Percentiles rank a stretch among this genome's conserved stretches.
Evolutionary conservation across 2,113 vertebrate genomes (phyloP).

Genomic region (Centropus unirufus): DNA sequence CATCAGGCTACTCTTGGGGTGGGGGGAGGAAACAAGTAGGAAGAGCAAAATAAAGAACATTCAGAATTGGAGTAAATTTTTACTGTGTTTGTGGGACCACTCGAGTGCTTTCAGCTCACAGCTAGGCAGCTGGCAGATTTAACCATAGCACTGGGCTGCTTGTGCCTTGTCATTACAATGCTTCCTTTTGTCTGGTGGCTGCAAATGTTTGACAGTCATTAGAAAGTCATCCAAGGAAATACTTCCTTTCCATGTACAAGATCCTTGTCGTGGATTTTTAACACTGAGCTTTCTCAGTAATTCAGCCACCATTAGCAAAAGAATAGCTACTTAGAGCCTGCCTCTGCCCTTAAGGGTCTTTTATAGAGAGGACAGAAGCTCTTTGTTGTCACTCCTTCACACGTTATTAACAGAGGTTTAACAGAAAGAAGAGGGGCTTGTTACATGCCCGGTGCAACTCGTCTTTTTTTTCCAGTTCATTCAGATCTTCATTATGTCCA

Average conservation of each 20-base stretch:
- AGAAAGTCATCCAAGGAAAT: constrained; percentile 72
- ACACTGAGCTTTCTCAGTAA: constrained; percentile 67
- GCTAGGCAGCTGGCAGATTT: background rate
- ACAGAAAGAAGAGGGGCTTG: constrained; percentile 51
- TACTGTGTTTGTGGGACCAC: background rate
- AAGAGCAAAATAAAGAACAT: background rate
- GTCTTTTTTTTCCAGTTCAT: constrained; percentile 56
- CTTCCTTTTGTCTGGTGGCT: constrained; percentile 63
- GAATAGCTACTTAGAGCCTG: constrained; percentile 68
- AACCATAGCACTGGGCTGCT: background rate
- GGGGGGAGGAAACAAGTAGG: background rate
- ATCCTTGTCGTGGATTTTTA: constrained; percentile 57
- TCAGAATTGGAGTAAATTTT: background rate
- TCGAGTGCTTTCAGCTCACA: background rate
- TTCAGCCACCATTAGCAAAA: constrained; percentile 72
- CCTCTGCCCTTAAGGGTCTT: constrained; percentile 59
- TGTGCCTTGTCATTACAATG: constrained; percentile 60
- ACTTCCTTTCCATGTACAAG: constrained; percentile 70
- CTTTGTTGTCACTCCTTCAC: constrained; percentile 74
- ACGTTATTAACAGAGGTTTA: constrained; percentile 66
- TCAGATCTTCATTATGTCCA: constrained; percentile 55
- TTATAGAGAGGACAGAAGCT: constrained; percentile 61
- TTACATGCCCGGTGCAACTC: constrained; percentile 61
- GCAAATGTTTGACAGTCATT: constrained; percentile 73
- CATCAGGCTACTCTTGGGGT: background rate